These are phyloP conservation scores for Galeruca laticollis DNA, from an alignment of 2,888 invertebrate genomes.

Conservation along the genomic window DNA sequence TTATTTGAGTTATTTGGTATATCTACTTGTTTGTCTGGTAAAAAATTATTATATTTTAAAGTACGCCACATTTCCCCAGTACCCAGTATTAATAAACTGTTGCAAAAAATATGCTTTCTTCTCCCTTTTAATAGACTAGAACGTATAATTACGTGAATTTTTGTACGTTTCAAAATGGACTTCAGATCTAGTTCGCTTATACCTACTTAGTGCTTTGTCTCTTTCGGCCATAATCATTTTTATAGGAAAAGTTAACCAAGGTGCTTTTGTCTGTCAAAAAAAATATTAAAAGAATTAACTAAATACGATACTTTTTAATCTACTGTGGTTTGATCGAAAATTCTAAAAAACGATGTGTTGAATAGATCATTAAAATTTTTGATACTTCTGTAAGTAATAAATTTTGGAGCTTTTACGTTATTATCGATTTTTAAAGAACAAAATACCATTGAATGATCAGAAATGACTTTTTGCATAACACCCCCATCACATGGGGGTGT, in stretches of 20 bases:
- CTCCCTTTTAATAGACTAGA: constrained; percentile 7
- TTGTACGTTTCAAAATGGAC: constrained; percentile 3
- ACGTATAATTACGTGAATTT: constrained; percentile 16
- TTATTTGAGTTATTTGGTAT: background rate
- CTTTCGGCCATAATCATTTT: constrained; percentile 24
- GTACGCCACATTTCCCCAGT: constrained; percentile 12
- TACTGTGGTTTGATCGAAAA: no score
- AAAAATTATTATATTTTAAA: constrained; percentile 9
- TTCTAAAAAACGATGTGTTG: no score
- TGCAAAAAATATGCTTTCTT: background rate
- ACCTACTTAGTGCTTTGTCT: constrained; percentile 17
- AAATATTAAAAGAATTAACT: constrained; percentile 14
- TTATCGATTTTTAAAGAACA: no score
- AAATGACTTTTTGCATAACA: no score
- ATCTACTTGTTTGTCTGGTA: background rate
- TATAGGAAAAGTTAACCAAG: constrained; percentile 27
- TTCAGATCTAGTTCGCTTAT: constrained; percentile 16
- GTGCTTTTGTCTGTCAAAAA: constrained; percentile 30
- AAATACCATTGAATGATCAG: no score
- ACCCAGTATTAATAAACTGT: background rate
- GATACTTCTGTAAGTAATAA: no score
- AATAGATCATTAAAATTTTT: no score
- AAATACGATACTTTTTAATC: background rate
- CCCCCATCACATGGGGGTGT: no score
- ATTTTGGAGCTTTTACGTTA: no score